Conservation (phyloP, 1,140 invertebrate species). For the Zaprionus vittiger region DNA sequence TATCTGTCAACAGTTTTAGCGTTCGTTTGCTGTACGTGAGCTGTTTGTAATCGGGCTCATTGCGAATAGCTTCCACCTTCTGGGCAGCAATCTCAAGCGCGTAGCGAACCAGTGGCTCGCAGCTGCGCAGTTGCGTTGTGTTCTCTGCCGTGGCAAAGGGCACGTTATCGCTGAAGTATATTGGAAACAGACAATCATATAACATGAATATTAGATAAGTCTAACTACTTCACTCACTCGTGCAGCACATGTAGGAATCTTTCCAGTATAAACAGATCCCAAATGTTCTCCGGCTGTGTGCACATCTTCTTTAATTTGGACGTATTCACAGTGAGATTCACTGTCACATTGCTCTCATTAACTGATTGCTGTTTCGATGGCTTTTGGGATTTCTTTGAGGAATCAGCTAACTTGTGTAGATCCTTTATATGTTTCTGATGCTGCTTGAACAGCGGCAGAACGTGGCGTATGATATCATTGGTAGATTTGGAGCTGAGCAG, state of each 20-base stretch:
- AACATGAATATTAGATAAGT: neutral
- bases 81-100: slow-evolving; percentile 55
- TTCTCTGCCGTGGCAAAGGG: slow-evolving; percentile 65
- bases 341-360: slow-evolving; percentile 33
- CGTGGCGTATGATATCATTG: slow-evolving; percentile 59
- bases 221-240: slow-evolving; percentile 54
- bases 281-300: no score
- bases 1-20: slow-evolving; percentile 71
- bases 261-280: no score
- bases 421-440: slow-evolving; percentile 61
- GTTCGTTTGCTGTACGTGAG: slow-evolving; percentile 71
- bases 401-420: slow-evolving; percentile 43
- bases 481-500: slow-evolving; percentile 61
- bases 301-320: neutral
- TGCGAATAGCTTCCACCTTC: slow-evolving; percentile 63
- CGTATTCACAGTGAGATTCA: slow-evolving; percentile 69
- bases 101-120: slow-evolving; percentile 69
- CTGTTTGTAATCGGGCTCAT: slow-evolving; percentile 77
- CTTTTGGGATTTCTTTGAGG: slow-evolving; percentile 65
- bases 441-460: slow-evolving; percentile 70
- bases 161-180: slow-evolving; percentile 63
- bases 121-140: slow-evolving; percentile 57
- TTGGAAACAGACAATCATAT: neutral
- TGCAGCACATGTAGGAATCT: slow-evolving; percentile 63
- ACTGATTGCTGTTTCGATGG: slow-evolving; percentile 38